A percentile compares a stretch with the other conserved stretches of the same genome.
These are phyloP conservation scores for Synanceia verrucosa DNA, from an alignment of 2,797 vertebrate genomes.

Conservation along the genomic window DNA sequence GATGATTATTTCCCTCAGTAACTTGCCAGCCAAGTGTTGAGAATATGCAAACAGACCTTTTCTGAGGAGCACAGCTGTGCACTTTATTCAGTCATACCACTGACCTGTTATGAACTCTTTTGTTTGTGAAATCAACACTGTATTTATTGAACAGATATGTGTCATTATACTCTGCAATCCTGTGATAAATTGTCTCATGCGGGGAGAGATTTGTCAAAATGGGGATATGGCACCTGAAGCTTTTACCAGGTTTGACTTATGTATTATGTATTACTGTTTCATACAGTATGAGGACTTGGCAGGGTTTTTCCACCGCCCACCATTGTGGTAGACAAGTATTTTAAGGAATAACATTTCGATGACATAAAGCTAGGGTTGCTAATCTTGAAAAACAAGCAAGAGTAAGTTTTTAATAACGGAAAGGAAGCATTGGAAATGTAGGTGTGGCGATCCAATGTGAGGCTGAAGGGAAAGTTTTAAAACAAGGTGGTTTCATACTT, in stretches of 20 bases:
- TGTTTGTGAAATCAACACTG: neutral
- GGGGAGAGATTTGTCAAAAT: neutral
- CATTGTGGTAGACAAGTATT: neutral
- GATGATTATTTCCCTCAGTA: conserved; percentile 14
- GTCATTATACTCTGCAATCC: too few relatives aligned
- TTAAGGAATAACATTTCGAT: neutral
- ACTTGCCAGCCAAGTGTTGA: conserved; percentile 2
- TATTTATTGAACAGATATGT: too few relatives aligned
- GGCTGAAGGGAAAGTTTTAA: too few relatives aligned
- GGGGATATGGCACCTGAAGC: neutral
- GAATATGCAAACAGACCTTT: conserved; percentile 7
- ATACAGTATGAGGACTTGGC: neutral
- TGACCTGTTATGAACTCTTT: neutral
- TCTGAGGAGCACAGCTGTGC: conserved; percentile 1
- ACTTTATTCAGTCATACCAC: neutral
- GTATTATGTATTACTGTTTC: too few relatives aligned
- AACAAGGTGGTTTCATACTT: too few relatives aligned
- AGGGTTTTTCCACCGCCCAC: neutral
- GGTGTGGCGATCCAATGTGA: too few relatives aligned
- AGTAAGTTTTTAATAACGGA: too few relatives aligned
- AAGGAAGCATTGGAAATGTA: too few relatives aligned
- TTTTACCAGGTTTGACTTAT: too few relatives aligned
- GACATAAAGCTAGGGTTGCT: too few relatives aligned
- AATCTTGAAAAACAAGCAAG: too few relatives aligned
- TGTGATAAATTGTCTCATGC: too few relatives aligned